Conservation (phyloP, 2,888 invertebrate species). For the Dryococelus australis region DNA sequence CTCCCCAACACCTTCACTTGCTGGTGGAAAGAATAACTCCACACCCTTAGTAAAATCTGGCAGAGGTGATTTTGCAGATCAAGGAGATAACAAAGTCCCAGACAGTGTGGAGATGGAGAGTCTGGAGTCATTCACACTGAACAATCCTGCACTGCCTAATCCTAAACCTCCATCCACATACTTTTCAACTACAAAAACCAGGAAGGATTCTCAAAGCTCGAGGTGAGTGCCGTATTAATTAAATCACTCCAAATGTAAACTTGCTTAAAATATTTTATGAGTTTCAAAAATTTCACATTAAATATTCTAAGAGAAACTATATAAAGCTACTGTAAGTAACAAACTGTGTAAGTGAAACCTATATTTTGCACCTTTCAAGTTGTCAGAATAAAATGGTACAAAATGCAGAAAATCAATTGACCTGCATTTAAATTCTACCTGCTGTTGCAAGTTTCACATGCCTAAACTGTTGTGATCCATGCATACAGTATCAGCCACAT, state of each 20-base stretch:
- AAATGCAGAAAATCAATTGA: too few relatives aligned
- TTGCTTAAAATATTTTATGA: too few relatives aligned
- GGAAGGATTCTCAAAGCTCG: slow-evolving; percentile 22
- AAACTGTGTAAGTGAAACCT: too few relatives aligned
- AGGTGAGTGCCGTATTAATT: background rate
- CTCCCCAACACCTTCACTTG: slow-evolving; percentile 30
- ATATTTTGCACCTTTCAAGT: too few relatives aligned
- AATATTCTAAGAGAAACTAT: too few relatives aligned
- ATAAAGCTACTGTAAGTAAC: too few relatives aligned
- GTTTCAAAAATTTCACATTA: too few relatives aligned
- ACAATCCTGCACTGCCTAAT: slow-evolving; percentile 67
- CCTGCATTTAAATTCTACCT: too few relatives aligned
- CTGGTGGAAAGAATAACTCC: background rate
- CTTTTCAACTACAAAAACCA: slow-evolving; percentile 60
- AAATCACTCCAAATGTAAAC: background rate
- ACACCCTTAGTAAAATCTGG: background rate
- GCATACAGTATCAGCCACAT: too few relatives aligned
- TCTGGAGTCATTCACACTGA: slow-evolving; percentile 76
- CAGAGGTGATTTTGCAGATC: background rate
- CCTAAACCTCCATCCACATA: slow-evolving; percentile 76
- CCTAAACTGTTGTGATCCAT: too few relatives aligned
- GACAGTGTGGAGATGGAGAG: slow-evolving; percentile 74
- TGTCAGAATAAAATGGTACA: too few relatives aligned
- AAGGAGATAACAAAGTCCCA: slow-evolving; percentile 25
- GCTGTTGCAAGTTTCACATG: too few relatives aligned